Evolutionary conservation across 1,140 invertebrate species (phyloP), one percentile per base, ranked within the genome.

Genomic region (Drosophila neocordata): DNA sequence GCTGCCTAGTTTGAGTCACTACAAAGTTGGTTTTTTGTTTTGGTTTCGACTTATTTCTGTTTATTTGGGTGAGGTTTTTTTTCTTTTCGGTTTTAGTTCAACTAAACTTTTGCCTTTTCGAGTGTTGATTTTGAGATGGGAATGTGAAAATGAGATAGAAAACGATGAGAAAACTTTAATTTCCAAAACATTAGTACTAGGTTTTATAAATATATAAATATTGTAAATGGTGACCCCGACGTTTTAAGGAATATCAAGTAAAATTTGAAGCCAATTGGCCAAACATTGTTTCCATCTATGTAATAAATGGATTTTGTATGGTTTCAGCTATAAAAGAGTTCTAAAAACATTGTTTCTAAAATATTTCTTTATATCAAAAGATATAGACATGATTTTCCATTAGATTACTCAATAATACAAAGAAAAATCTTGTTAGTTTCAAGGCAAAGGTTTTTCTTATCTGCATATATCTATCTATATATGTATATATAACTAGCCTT

Each of bases 1-100:
- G 83, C 68, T 75, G 83, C 68, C 71, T 82, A 78, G 74, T 79
- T 72, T 34, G 51, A 78, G 60, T 62, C 72, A 65, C 70, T 65
- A 55, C 73, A 75, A 66, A 56, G n/a, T 37, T 18, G 0, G 22
- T 48, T 27, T 60, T 38, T 41, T 12, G 12, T 61, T 24, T 69
- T 73, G 69, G 65, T 24, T n/a, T 24, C 65, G 69, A 57, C 68
- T 77, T 69, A 56, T 66, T 65, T 52, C 34, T 44, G 8, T 55
- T 34, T 13, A 48, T 4, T 61, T n/a, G n/a, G n/a, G n/a, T n/a
- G n/a, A n/a, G n/a, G 2, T 31, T 31, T 20, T 48, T 27, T 7
- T 8, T 48, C 37, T 34, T 5, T n/a, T 4, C 27, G 12, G 24
- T 55, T 55, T 8, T 55, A 34, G 52, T 13, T 24, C 15, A 31